A percentile compares a stretch with the other conserved stretches of the same genome.
Evolutionary conservation across 2,797 vertebrate genomes (phyloP).

Genomic region (Alca torda): DNA sequence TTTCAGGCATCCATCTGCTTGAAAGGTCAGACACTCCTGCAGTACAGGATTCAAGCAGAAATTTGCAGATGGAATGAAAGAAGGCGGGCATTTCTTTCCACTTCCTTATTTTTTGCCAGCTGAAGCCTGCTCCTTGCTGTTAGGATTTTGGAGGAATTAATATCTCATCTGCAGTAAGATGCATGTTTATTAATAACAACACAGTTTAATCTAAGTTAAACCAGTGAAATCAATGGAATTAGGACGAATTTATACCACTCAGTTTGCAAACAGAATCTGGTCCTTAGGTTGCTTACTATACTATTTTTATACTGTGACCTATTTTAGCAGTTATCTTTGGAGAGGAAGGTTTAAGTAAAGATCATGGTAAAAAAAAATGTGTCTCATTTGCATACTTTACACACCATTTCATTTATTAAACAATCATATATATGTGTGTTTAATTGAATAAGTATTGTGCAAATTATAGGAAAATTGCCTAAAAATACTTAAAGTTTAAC

Average conservation of each 20-base stretch:
- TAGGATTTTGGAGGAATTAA: not conserved
- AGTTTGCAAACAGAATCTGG: constrained; percentile 4
- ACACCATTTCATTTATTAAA: not conserved
- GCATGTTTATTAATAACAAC: not conserved
- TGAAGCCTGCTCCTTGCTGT: not conserved
- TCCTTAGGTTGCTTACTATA: constrained; percentile 16
- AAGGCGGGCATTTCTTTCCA: not conserved
- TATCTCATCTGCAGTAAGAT: not conserved
- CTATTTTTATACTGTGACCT: constrained; percentile 65
- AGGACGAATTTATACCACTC: not conserved
- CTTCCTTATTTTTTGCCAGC: not conserved
- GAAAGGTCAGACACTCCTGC: not conserved
- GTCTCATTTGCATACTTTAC: constrained; percentile 14
- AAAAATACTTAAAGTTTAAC: not conserved
- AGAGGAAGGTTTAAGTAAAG: constrained; percentile 24
- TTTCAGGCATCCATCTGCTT: not conserved
- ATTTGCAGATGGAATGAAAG: not conserved
- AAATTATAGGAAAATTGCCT: not conserved
- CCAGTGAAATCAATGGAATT: not conserved
- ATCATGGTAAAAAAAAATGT: not conserved
- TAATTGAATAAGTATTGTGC: not conserved
- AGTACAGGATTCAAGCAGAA: not conserved
- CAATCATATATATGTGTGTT: not conserved
- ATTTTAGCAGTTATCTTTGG: constrained; percentile 53
- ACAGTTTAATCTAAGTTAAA: not conserved